Evolutionary conservation across 2,113 vertebrate genomes (phyloP), one percentile per base, ranked within the genome.

Genomic region (Gnathonemus longibarbis): DNA sequence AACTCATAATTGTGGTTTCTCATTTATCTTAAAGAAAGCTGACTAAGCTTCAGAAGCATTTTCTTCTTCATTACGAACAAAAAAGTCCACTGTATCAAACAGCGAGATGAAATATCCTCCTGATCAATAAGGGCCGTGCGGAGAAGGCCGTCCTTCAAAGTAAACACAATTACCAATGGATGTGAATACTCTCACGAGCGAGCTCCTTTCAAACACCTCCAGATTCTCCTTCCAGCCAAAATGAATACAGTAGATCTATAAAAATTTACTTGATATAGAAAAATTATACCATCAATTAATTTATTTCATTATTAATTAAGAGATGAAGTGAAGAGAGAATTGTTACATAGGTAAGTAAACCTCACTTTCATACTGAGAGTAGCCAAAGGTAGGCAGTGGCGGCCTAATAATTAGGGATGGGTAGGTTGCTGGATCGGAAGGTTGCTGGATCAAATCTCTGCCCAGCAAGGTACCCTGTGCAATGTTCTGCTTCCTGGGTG

Each of bases 101-200:
- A 42, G 53, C 31, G 24, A 52, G 21, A 21, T 83, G 88, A 89
- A 80, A 89, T 53, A 80, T 52, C 46, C 15, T 31, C 27, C 48
- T 88, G 88, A 89, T 70, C 66, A 77, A 89, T 89, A 52, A 31
- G 24, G 27, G 27, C 27, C 3, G 3, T 5, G 31, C 46, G 10
- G 2, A 49, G 27, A 80, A 9, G 7, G 1, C 70, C 66, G 45
- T 53, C 27, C 31, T 80, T 89, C 88, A 89, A 89, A 31, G 27
- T 15, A 89, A 80, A 80, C 13, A 46, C 31, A 89, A 35, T 89
- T 89, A 80, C 48, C 8, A 49, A 74, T 89, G 88, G 48, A 50
- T 80, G 27, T 31, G 48, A 80, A 89, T 89, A 24, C 46, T 24
- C 49, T 77, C 2, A 35, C 13, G 52, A 35, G 13, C 19, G 7